Conservation (phyloP, 2,797 vertebrate species). For the Arctocebus calabarensis region DNA sequence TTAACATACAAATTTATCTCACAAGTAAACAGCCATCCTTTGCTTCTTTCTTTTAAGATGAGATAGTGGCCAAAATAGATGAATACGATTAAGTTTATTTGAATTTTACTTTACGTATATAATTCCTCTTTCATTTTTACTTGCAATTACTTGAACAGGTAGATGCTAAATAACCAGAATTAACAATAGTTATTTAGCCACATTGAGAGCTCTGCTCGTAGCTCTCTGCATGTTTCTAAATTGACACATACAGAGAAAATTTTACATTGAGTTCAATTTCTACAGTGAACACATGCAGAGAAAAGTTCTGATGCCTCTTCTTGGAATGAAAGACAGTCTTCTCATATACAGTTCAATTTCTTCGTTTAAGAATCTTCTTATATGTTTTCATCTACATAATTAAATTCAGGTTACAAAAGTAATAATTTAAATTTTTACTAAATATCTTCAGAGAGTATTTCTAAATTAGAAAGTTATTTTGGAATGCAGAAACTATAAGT, state of each 20-base stretch:
- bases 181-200: background rate
- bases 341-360: background rate
- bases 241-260: background rate
- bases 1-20: background rate
- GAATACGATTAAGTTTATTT: background rate
- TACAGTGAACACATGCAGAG: background rate
- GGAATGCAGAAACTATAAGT: background rate
- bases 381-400: background rate
- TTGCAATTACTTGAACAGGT: background rate
- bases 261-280: background rate
- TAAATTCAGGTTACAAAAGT: background rate
- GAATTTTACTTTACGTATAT: background rate
- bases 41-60: background rate
- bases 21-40: background rate
- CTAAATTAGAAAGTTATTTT: slow-evolving; percentile 24
- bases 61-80: background rate
- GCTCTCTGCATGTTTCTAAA: background rate
- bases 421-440: slow-evolving; percentile 8
- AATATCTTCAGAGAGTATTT: background rate
- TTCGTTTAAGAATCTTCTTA: slow-evolving; percentile 2
- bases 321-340: background rate
- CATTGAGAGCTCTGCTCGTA: background rate
- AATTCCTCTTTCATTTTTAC: slow-evolving; percentile 26
- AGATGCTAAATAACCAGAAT: background rate
- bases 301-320: background rate